Percentiles rank a stretch among this genome's conserved stretches.
Evolutionary conservation across 2,113 vertebrate species (phyloP).

Genomic region (Melanerpes aurifrons): DNA sequence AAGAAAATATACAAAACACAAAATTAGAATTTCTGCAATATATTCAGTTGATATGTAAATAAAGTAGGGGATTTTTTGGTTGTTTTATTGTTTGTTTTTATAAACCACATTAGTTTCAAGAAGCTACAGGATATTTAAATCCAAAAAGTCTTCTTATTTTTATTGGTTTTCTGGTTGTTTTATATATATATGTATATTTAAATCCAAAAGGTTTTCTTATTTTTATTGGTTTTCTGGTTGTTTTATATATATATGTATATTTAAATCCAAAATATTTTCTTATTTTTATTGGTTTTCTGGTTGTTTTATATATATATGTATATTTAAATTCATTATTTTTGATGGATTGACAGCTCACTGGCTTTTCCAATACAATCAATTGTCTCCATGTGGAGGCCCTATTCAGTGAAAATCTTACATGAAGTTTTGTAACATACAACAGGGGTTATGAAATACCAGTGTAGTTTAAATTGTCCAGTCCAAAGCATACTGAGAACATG

Average conservation of each 20-base stretch:
- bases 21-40: neutral
- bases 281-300: neutral
- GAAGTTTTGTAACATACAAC: neutral
- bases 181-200: too few relatives aligned
- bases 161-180: rapidly evolving
- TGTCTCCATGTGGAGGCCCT: neutral
- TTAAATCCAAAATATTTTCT: neutral
- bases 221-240: neutral
- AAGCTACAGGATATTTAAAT: neutral
- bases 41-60: neutral
- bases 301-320: neutral
- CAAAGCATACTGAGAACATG: neutral
- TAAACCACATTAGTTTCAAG: neutral
- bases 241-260: neutral
- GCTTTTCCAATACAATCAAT: neutral
- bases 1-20: neutral
- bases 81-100: neutral
- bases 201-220: rapidly evolving
- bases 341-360: neutral
- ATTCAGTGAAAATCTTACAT: neutral
- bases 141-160: neutral
- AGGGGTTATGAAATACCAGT: neutral
- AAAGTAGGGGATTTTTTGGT: neutral
- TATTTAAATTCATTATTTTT: neutral
- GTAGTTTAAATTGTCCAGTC: neutral